phyloP scores from a whole-genome alignment of 2,888 invertebrate species.

The Syritta pipiens region DNA sequence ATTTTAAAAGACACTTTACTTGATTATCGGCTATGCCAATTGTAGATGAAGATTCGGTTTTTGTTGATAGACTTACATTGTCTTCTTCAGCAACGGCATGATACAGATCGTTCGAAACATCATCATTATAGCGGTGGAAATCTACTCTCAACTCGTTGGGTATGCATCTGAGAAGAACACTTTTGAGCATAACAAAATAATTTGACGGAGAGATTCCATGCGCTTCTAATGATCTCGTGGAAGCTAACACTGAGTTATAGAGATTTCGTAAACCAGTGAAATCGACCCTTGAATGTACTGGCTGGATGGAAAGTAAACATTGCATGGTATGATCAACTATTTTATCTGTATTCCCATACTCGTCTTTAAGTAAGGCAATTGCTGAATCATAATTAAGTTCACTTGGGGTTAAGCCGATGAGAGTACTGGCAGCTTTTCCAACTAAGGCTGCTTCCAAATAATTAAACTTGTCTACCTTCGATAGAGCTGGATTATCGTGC shows the following conservation, averaged over 20 bases:
- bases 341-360: neutral
- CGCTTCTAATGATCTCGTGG: slow-evolving; percentile 4
- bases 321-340: neutral
- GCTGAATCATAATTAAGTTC: slow-evolving; percentile 6
- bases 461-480: slow-evolving; percentile 3
- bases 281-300: neutral
- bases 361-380: neutral
- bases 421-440: slow-evolving; percentile 10
- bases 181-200: slow-evolving; percentile 12
- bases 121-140: neutral
- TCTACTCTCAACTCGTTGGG: too few species aligned
- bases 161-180: slow-evolving; percentile 3
- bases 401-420: too few species aligned
- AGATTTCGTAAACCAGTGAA: neutral
- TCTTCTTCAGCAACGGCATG: neutral
- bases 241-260: slow-evolving; percentile 7
- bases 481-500: neutral
- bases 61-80: neutral
- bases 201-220: slow-evolving; percentile 1
- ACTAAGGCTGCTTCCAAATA: neutral
- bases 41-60: neutral
- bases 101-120: neutral
- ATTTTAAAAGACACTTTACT: too few species aligned
- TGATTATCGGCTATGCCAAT: too few species aligned
- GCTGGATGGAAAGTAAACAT: neutral